These are phyloP conservation scores for Lagopus leucura DNA, from an alignment of 2,113 vertebrate genomes.

Conservation along the genomic window DNA sequence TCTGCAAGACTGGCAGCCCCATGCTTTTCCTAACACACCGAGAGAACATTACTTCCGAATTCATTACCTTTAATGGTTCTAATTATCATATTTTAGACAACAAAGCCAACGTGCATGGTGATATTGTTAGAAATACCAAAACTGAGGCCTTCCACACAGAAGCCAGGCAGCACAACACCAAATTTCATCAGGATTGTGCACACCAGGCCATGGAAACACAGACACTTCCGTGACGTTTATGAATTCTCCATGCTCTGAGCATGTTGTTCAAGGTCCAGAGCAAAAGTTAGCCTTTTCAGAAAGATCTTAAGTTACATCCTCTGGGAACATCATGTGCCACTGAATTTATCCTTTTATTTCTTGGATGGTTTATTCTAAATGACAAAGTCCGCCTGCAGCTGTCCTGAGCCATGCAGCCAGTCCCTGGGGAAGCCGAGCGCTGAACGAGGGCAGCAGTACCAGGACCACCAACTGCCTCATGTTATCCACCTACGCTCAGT, in stretches of 20 bases:
- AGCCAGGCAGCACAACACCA: neutral
- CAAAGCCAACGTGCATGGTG: accelerated
- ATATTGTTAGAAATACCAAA: neutral
- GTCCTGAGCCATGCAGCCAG: neutral
- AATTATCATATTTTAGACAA: neutral
- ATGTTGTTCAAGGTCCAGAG: neutral
- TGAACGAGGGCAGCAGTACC: neutral
- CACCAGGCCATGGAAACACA: neutral
- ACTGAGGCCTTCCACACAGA: neutral
- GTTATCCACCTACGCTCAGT: constrained; percentile 5
- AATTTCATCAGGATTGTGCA: neutral
- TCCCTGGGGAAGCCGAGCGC: neutral
- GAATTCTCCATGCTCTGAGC: neutral
- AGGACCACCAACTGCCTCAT: neutral
- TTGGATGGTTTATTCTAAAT: neutral
- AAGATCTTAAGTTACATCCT: neutral
- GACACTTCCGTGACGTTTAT: neutral
- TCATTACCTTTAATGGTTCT: neutral
- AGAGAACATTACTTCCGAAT: neutral
- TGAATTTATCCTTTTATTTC: neutral
- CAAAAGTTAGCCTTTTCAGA: neutral
- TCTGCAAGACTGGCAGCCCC: neutral
- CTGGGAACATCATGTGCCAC: neutral
- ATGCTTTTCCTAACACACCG: neutral
- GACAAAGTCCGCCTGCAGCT: neutral